A percentile compares a stretch with the other conserved stretches of the same genome.
Evolutionary conservation across 2,797 vertebrate genomes (phyloP).

Genomic region (Dromococcyx pavoninus): DNA sequence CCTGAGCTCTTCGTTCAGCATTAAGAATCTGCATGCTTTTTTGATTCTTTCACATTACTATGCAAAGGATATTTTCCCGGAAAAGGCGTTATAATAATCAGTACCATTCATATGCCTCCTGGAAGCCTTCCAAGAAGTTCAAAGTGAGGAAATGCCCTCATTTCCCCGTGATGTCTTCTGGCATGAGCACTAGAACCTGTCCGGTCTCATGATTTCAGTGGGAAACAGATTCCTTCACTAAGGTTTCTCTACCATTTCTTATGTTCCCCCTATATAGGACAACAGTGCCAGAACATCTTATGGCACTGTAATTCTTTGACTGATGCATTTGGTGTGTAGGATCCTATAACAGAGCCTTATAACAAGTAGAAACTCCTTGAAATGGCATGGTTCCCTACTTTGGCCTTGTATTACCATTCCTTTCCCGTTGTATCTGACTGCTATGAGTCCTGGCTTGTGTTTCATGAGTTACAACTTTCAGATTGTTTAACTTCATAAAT

Average conservation of each 20-base stretch:
- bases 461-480: background rate
- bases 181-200: background rate
- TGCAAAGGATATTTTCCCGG: slow-evolving; percentile 10
- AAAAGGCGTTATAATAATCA: slow-evolving; percentile 15
- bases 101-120: background rate
- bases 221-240: background rate
- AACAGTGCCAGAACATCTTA: background rate
- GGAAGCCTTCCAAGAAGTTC: slow-evolving; percentile 38
- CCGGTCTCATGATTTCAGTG: background rate
- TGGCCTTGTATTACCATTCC: background rate
- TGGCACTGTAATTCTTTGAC: background rate
- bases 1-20: background rate
- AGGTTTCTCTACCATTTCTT: background rate
- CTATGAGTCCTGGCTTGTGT: background rate
- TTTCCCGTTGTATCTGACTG: background rate
- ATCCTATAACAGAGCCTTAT: background rate
- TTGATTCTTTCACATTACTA: slow-evolving; percentile 29
- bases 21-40: slow-evolving; percentile 18
- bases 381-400: background rate
- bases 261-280: background rate
- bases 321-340: background rate
- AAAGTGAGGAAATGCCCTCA: slow-evolving; percentile 32
- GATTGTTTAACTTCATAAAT: background rate
- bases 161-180: slow-evolving; percentile 1
- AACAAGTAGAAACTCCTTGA: background rate